These are phyloP conservation scores for Rissa tridactyla DNA, from an alignment of 2,113 vertebrate genomes.

Conservation along the genomic window DNA sequence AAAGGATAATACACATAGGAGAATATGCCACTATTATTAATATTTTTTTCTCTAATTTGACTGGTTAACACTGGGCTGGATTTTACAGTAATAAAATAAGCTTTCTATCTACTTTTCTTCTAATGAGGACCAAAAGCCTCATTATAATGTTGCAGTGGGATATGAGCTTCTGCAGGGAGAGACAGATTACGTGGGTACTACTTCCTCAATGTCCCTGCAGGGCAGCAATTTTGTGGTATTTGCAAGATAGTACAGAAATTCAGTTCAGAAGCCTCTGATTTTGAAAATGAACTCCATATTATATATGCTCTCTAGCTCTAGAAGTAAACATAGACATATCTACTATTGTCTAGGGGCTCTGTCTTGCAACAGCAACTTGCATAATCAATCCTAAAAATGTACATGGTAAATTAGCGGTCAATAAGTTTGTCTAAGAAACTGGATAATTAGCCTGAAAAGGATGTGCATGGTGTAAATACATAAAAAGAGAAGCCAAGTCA, in stretches of 20 bases:
- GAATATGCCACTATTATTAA: neutral
- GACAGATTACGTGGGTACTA: neutral
- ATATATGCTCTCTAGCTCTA: neutral
- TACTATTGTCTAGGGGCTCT: neutral
- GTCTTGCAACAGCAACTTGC: neutral
- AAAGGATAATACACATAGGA: neutral
- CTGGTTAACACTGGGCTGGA: neutral
- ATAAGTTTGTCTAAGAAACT: conserved; percentile 10
- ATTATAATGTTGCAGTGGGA: neutral
- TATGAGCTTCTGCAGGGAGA: neutral
- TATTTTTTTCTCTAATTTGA: neutral
- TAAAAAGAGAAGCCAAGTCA: neutral
- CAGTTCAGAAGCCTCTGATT: conserved; percentile 12
- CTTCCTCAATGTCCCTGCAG: neutral
- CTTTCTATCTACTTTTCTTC: neutral
- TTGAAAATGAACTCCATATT: conserved; percentile 27
- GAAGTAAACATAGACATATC: neutral
- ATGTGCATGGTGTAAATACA: neutral
- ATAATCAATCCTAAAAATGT: conserved; percentile 10
- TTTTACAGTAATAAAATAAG: neutral
- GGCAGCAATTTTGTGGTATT: neutral
- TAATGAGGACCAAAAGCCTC: conserved; percentile 3
- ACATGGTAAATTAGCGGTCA: neutral
- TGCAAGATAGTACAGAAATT: conserved; percentile 3
- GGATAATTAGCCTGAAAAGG: conserved; percentile 1